These are phyloP conservation scores for Phylloscopus trochiloides DNA, from an alignment of 2,113 vertebrate genomes.

Conservation along the genomic window DNA sequence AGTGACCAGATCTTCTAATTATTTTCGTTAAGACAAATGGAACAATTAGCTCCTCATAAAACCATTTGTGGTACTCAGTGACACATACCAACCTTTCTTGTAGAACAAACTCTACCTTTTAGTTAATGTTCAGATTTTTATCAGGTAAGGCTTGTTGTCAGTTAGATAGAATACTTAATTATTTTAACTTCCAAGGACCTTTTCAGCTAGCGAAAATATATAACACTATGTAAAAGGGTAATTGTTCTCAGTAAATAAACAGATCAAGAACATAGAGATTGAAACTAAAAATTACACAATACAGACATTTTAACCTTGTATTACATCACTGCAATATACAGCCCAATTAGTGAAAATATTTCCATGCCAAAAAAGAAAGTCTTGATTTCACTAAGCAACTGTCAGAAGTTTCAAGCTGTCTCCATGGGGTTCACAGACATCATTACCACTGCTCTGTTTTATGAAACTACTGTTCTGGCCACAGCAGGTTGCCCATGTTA, in stretches of 20 bases:
- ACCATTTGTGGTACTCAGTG: slow-evolving; percentile 4
- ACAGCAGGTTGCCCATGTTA: slow-evolving; percentile 1
- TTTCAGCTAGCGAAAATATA: slow-evolving; percentile 1
- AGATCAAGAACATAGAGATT: neutral
- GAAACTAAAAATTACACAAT: neutral
- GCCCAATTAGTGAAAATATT: slow-evolving; percentile 12
- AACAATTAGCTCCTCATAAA: slow-evolving; percentile 27
- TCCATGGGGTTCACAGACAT: neutral
- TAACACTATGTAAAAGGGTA: neutral
- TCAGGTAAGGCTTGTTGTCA: neutral
- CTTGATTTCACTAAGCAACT: slow-evolving; percentile 13
- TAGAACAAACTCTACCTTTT: slow-evolving; percentile 1
- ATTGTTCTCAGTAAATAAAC: slow-evolving; percentile 35
- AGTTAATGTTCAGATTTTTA: slow-evolving; percentile 8
- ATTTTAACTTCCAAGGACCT: slow-evolving; percentile 8
- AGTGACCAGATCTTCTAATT: slow-evolving; percentile 35
- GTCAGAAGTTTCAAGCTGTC: neutral
- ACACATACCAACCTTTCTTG: slow-evolving; percentile 11
- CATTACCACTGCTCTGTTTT: slow-evolving; percentile 25
- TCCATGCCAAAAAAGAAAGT: neutral
- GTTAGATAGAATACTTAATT: slow-evolving; percentile 34
- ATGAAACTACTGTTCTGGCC: slow-evolving; percentile 2
- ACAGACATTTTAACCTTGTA: neutral
- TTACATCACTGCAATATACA: neutral
- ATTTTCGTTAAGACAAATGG: slow-evolving; percentile 24